Conservation (phyloP, 2,797 vertebrate genomes). For the Micromesistius poutassou region DNA sequence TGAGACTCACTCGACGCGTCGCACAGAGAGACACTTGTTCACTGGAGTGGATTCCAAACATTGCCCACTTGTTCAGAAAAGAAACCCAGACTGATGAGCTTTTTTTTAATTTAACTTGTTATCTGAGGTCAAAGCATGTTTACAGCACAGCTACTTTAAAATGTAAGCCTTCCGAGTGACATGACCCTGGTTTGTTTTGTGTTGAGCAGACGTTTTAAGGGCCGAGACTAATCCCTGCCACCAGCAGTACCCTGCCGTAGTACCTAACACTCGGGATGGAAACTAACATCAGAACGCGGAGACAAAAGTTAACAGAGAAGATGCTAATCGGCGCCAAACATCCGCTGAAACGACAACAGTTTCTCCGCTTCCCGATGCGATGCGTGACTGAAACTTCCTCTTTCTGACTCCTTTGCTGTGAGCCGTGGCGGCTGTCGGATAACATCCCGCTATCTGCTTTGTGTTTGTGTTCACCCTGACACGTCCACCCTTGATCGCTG, state of each 20-base stretch:
- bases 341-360: constrained; percentile 4
- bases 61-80: neutral
- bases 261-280: too few relatives aligned
- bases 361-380: neutral
- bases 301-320: neutral
- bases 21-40: neutral
- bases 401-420: neutral
- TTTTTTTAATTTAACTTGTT: neutral
- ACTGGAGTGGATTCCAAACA: neutral
- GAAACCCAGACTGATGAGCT: neutral
- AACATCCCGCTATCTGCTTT: neutral
- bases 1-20: neutral
- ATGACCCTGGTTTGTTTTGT: neutral
- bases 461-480: neutral
- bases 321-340: constrained; percentile 12
- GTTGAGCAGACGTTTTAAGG: neutral
- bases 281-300: too few relatives aligned
- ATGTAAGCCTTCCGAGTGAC: neutral
- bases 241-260: neutral
- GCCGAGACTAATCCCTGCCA: constrained; percentile 10
- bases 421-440: neutral
- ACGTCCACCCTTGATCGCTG: neutral
- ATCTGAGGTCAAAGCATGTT: neutral
- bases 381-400: neutral
- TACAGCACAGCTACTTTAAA: neutral